Percentiles rank a stretch among this genome's conserved stretches.
Conservation (phyloP, 2,797 vertebrate species). For the Poecilia wingei region DNA sequence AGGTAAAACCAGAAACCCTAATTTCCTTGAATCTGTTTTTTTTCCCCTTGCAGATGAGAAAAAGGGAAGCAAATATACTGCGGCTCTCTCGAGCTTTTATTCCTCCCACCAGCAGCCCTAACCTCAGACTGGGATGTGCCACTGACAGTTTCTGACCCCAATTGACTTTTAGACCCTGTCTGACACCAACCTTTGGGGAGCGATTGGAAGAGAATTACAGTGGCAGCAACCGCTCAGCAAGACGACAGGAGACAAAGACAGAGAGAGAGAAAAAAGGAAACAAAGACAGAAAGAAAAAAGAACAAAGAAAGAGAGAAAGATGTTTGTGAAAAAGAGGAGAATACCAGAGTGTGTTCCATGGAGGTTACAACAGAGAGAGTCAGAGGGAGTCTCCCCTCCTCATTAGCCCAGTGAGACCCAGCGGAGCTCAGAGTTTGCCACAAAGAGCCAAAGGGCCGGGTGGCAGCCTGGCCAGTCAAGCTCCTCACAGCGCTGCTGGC, state of each 20-base stretch:
- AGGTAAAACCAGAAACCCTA: conserved; percentile 30
- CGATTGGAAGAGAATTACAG: conserved; percentile 68
- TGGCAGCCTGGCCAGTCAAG: conserved; percentile 59
- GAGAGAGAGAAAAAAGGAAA: conserved; percentile 11
- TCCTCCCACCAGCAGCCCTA: conserved; percentile 30
- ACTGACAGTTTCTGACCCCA: conserved; percentile 63
- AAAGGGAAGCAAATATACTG: not conserved
- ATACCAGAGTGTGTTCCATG: conserved; percentile 16
- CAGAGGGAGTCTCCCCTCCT: conserved; percentile 69
- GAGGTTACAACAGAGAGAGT: conserved; percentile 29
- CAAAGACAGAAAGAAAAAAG: conserved; percentile 8
- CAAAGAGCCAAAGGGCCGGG: conserved; percentile 62
- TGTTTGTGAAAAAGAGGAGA: conserved; percentile 7
- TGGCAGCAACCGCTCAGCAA: conserved; percentile 25
- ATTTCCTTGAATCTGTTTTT: conserved; percentile 26
- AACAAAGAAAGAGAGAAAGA: conserved; percentile 22
- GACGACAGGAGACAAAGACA: not conserved
- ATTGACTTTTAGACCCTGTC: conserved; percentile 66
- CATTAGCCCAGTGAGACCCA: conserved; percentile 68
- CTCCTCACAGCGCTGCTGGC: conserved; percentile 55
- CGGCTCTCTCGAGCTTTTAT: conserved; percentile 2
- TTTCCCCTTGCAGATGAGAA: conserved; percentile 29
- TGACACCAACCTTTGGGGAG: conserved; percentile 63
- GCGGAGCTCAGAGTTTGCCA: conserved; percentile 67
- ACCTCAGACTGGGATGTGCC: conserved; percentile 45